Evolutionary conservation across 2,888 invertebrate genomes (phyloP), one percentile per base, ranked within the genome.

Genomic region (Protophormia terraenovae): DNA sequence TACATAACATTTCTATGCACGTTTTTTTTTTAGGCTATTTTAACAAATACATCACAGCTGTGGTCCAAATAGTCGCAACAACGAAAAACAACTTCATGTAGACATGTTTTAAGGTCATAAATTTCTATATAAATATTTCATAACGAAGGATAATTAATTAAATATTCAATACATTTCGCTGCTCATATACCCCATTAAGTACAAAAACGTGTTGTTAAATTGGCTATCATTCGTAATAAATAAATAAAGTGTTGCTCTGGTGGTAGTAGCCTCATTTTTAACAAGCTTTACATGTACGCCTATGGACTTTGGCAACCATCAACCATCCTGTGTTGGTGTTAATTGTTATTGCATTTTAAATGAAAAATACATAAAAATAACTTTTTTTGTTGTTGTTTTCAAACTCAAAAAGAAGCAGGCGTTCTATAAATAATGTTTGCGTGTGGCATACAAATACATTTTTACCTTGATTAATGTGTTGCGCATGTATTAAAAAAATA

Each of bases 101-200:
- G 24, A 69, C 58, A 71, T 71, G 64, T 47, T 79, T 3, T 24
- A 29, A 55, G 55, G 58, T 41, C 47, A 75, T 79, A 71, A 75
- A 76, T 79, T 75, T 27, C 2, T 53, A 50, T 53, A 16, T 60
- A 19, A 69, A 60, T 60, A 76, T 72, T 66, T 83, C 45, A 75
- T 76, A 84, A 80, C 71, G 58, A 66, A n/a, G 55, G 12, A 60
- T 72, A 80, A 76, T 84, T 80, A 84, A 80, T 84, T 80, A 66
- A 80, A 66, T 76, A 80, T 84, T 80, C 84, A 79, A 76, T 84
- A 71, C 75, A 80, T 71, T 58, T 10, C 16, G 3, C 4, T 16
- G 53, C 45, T 47, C 53, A 16, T 24, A 84, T 58, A 58, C 35
- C 27, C 22, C 27, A 64, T 62, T 64, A 73, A 72, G 24, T 41